Evolutionary conservation across 2,888 invertebrate genomes (phyloP).

Genomic region (Hirtodrosophila confusa): DNA sequence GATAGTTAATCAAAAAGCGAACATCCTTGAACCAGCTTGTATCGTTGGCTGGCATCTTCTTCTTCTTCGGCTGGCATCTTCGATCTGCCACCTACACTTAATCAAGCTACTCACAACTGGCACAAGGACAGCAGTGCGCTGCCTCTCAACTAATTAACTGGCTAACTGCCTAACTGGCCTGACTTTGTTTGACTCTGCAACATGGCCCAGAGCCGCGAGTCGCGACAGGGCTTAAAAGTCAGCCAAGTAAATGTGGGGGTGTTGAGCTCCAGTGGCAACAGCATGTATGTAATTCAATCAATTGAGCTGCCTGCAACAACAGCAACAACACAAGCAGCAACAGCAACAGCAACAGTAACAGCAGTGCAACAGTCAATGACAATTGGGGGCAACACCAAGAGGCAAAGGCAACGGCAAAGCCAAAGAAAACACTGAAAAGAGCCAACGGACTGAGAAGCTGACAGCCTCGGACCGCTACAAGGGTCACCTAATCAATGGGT

Average conservation of each 20-base stretch:
- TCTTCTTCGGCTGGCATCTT: conserved; percentile 8
- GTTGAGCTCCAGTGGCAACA: conserved; percentile 30
- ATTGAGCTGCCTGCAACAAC: conserved; percentile 56
- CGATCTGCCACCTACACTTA: conserved; percentile 30
- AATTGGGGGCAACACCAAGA: conserved; percentile 59
- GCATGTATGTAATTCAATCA: conserved; percentile 76
- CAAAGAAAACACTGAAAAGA: conserved; percentile 33
- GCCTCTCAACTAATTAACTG: conserved; percentile 69
- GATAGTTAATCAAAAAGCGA: conserved; percentile 12
- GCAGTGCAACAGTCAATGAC: conserved; percentile 62
- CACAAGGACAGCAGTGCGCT: conserved; percentile 62
- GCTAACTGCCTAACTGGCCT: conserved; percentile 61
- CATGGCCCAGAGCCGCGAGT: conserved; percentile 55
- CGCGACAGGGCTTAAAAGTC: conserved; percentile 62
- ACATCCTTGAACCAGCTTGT: conserved; percentile 54
- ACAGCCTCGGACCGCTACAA: conserved; percentile 70
- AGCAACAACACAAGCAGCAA: conserved; percentile 18
- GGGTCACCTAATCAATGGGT: conserved; percentile 77
- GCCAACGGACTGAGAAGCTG: conserved; percentile 29
- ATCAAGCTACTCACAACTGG: conserved; percentile 59
- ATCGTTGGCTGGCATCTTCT: conserved; percentile 18
- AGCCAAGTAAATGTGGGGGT: conserved; percentile 60
- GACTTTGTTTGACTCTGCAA: conserved; percentile 57
- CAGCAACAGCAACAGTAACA: conserved; percentile 35
- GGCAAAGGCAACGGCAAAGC: conserved; percentile 31